phyloP scores from a whole-genome alignment of 2,797 vertebrate genomes.

The Lemur catta region DNA sequence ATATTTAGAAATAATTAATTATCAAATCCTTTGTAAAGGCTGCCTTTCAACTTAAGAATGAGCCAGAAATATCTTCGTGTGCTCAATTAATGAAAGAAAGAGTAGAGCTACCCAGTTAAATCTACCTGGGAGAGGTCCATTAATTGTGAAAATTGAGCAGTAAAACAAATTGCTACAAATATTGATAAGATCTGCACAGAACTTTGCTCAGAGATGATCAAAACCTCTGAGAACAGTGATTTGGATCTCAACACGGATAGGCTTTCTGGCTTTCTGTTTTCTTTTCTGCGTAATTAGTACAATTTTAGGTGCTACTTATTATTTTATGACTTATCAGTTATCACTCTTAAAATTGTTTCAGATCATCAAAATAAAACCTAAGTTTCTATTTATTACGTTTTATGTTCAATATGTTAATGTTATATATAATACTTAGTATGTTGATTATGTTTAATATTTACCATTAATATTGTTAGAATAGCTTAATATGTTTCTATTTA shows the following conservation, averaged over 20 bases:
- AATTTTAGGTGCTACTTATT: background rate
- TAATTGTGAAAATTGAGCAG: slow-evolving; percentile 54
- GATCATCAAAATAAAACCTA: background rate
- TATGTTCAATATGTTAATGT: background rate
- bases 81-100: slow-evolving; percentile 56
- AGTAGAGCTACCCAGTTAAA: background rate
- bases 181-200: background rate
- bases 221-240: background rate
- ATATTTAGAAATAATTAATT: slow-evolving; percentile 73
- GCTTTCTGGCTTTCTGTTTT: background rate
- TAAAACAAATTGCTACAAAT: slow-evolving; percentile 63
- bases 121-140: slow-evolving; percentile 34
- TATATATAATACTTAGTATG: background rate
- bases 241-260: background rate
- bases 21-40: slow-evolving; percentile 19
- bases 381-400: background rate
- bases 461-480: background rate
- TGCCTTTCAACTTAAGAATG: slow-evolving; percentile 65
- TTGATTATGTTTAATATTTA: background rate
- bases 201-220: slow-evolving; percentile 5
- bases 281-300: background rate
- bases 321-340: background rate
- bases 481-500: background rate
- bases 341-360: background rate
- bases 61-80: slow-evolving; percentile 31